phyloP scores from a whole-genome alignment of 2,113 vertebrate species.

The Donacobius atricapilla region DNA sequence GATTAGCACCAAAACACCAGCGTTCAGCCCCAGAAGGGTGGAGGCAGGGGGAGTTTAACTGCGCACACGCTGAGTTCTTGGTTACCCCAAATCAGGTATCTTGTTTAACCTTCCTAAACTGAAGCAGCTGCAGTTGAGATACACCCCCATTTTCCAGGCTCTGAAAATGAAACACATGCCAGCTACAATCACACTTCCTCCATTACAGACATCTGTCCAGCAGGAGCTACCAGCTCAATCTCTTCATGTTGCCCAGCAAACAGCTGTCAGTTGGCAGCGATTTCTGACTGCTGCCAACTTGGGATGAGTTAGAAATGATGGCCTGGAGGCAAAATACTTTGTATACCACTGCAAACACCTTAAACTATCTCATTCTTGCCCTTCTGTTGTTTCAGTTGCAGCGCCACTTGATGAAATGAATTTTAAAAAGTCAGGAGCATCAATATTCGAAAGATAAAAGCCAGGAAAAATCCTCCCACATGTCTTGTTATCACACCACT shows the following conservation, averaged over 20 bases:
- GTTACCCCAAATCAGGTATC: neutral
- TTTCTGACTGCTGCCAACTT: neutral
- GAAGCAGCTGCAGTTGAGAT: neutral
- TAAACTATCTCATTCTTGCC: neutral
- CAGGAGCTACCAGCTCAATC: neutral
- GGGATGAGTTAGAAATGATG: constrained; percentile 22
- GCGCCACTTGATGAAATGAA: constrained; percentile 30
- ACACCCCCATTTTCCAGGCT: neutral
- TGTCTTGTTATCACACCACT: constrained; percentile 33
- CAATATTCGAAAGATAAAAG: neutral
- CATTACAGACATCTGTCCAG: neutral
- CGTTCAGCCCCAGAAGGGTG: neutral
- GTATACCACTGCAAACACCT: neutral
- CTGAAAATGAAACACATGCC: neutral
- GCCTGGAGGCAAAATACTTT: constrained; percentile 6
- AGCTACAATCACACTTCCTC: neutral
- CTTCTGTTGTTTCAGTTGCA: neutral
- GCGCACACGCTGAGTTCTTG: neutral
- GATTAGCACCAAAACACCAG: neutral
- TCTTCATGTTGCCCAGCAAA: neutral
- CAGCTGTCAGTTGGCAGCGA: neutral
- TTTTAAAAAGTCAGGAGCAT: constrained; percentile 42
- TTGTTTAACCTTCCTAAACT: neutral
- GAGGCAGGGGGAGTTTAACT: neutral
- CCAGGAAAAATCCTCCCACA: constrained; percentile 26